Base-by-base conservation (phyloP, 2,888 invertebrate species). In the Eulithis prunata region DNA sequence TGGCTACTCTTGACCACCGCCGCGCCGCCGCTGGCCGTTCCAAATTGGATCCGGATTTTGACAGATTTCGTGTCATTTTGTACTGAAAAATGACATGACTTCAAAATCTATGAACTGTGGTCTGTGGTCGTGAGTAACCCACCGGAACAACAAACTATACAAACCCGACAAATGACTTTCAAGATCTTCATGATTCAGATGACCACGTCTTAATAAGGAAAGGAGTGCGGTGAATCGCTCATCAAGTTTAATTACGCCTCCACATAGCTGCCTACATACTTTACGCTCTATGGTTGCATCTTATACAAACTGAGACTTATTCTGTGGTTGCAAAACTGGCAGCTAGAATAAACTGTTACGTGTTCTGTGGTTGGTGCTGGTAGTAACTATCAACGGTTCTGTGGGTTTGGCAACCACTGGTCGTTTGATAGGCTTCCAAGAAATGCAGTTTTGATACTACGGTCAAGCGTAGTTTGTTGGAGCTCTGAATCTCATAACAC, bases 181-280 rank as follows among this genome's bases (percentile, higher is more conserved):
- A 57, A 1, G 38, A 38, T 53, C 45, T 53, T 43, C 13, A 43
- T 54, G 49, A 62, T 49, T 55, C 55, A 62, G 28, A 46, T 38
- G 54, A 21, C 28, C 49, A 11, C 62, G 28, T 62, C 61, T 38
- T 47, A 55, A 56, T 56, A 56, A 62, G 62, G 62, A 49, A 62
- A 51, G 13, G 49, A 62, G 62, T 62, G 62, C 56, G 4, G 7
- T 49, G 10, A 3, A 62, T 51, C 28, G 51, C 62, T 49, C 56
- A 62, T 62, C 49, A 56, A 12, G 32, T 8, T 49, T 61, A 61
- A 55, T 62, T 62, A 56, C 62, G 56, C 62, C 62, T 38, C 47
- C 49, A 49, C 59, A 41, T 45, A 41, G 11, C 43, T 13, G 58
- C 49, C 11, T 28, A 21, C 36, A 36, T 52, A 11, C 38, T 13